Conservation (phyloP, 2,797 vertebrate species). For the Pangasius djambal region DNA sequence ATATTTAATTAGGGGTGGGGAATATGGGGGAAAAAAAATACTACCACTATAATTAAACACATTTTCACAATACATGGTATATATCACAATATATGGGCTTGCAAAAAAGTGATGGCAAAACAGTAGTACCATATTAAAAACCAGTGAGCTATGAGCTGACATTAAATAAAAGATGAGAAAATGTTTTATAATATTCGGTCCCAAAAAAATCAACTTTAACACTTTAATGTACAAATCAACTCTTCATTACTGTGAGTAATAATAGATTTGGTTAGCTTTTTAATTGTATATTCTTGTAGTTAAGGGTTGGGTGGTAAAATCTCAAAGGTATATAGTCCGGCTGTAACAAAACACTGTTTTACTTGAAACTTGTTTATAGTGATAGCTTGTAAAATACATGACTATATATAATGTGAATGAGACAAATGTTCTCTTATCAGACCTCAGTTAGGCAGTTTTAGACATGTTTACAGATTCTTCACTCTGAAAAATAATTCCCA, state of each 20-base stretch:
- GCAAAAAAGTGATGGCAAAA: background rate
- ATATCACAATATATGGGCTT: background rate
- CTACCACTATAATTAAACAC: background rate
- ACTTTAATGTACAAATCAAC: background rate
- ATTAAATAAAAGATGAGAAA: background rate
- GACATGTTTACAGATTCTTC: background rate
- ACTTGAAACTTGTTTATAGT: background rate
- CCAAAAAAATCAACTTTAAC: background rate
- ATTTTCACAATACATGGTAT: background rate
- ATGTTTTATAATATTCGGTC: background rate
- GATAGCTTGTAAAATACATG: background rate
- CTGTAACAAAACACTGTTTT: background rate
- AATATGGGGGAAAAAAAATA: background rate
- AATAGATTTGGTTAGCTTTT: background rate
- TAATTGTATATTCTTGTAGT: background rate
- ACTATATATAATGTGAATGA: background rate
- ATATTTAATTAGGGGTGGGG: background rate
- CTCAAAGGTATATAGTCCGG: background rate
- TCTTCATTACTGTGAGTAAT: background rate
- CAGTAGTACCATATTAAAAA: background rate
- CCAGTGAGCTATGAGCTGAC: background rate
- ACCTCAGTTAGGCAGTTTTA: background rate
- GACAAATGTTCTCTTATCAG: background rate
- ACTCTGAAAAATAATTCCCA: background rate
- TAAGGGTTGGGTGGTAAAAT: background rate